Evolutionary conservation across 2,888 invertebrate genomes (phyloP), one percentile per base, ranked within the genome.

Genomic region (Calameuta pallipes): DNA sequence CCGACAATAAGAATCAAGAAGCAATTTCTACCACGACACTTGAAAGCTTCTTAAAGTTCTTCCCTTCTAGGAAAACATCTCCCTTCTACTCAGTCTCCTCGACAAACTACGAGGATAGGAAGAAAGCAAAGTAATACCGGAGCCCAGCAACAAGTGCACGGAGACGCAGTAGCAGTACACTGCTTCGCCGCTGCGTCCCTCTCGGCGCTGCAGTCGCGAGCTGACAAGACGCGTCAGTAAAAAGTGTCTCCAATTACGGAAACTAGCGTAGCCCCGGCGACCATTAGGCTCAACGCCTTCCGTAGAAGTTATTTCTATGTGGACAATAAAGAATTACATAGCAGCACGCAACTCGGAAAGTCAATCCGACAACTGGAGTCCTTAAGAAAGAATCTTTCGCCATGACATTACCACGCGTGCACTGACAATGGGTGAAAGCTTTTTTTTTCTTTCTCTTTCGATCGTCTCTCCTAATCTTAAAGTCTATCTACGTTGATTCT

Each of bases 121-220:
- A 56, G 56, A 56, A 56, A 56, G 23, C 56, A 56, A 56, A 56
- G 56, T 56, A 56, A 56, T 56, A 23, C 56, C 56, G 56, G 6
- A 56, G 56, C 56, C 23, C 23, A 56, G 85, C 85, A 85, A 85
- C 85, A 85, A 85, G 85, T 85, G 85, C 80, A 80, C 78, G 23
- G 56, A 56, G 56, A 56, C 56, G 23, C 56, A 56, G 41, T 13
- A 41, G 41, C 6, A 23, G 56, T 56, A 23, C 4, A 6, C 56
- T 9, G 56, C 23, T 23, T 56, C 23, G 56, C 23, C 56, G 56
- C 23, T 0, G 6, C 56, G 56, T 56, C 0, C 23, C 56, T 23
- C 56, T 56, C 2, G 56, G 56, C 56, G 56, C 56, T 56, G 56
- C 56, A 23, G 56, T 56, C 56, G 56, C 9, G 23, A 56, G 56